Percentiles rank a stretch among this genome's conserved stretches.
Conservation (phyloP, 2,888 invertebrate genomes). For the Norana najaformis region DNA sequence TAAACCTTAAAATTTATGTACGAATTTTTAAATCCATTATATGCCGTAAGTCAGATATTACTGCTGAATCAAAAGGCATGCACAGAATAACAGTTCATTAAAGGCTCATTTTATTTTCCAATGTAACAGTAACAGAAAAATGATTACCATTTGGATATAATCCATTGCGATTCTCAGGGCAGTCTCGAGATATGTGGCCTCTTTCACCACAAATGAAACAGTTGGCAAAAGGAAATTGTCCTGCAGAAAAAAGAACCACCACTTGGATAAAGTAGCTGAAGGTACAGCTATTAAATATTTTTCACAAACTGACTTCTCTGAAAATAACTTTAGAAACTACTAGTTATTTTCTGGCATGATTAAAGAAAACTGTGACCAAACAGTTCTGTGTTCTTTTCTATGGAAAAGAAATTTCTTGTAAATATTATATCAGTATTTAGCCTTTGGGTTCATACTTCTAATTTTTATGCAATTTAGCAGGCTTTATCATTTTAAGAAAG, state of each 20-base stretch:
- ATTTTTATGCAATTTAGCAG: neutral
- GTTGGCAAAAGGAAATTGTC: slow-evolving; percentile 76
- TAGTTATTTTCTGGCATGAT: neutral
- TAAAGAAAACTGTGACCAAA: neutral
- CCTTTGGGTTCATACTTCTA: neutral
- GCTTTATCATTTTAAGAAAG: neutral
- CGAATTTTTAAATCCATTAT: neutral
- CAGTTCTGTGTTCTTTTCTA: neutral
- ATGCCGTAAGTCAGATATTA: neutral
- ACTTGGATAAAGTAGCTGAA: neutral
- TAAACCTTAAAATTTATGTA: neutral
- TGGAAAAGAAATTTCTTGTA: neutral
- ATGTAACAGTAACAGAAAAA: neutral
- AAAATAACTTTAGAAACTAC: neutral
- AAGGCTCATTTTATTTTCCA: neutral
- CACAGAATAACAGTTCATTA: neutral
- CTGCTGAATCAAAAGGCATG: neutral
- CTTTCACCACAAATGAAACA: slow-evolving; percentile 86
- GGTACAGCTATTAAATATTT: neutral
- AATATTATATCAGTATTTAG: neutral
- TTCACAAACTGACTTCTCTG: neutral
- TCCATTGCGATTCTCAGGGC: slow-evolving; percentile 84
- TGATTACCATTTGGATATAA: slow-evolving; percentile 74
- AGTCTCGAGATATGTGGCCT: slow-evolving; percentile 85
- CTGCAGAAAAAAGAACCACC: slow-evolving; percentile 44